Evolutionary conservation across 2,888 invertebrate species (phyloP), one percentile per base, ranked within the genome.

Genomic region (Desoria tigrina): DNA sequence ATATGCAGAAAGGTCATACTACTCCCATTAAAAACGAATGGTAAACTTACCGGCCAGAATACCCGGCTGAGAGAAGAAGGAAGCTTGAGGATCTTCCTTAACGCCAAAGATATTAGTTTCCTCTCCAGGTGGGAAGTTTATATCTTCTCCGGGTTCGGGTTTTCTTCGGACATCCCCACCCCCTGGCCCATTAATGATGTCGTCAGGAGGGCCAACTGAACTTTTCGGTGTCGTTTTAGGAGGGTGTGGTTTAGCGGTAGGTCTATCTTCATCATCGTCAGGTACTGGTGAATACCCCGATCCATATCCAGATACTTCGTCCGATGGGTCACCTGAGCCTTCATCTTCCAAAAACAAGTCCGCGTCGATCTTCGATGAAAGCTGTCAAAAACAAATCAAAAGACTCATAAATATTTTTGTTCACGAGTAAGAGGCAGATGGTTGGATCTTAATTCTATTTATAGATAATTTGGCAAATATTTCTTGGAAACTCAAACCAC

Each of bases 31-130:
- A n/a, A n/a, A n/a, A n/a, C n/a, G n/a, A n/a, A n/a, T n/a, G 16
- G 9, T 39, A 39, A 39, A 39, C 81, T 79, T 79, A 94, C 94
- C 94, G 81, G 93, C 94, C 78, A 94, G 85, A 75, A 94, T 93
- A 81, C 93, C 94, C 45, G 94, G 94, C 83, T 94, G 94, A 77
- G 93, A 91, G 82, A 94, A 94, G 87, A 94, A 93, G 79, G 93
- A 92, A 81, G 92, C 68, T 57, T 61, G 69, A 54, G 68, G 42
- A 50, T 71, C 71, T 61, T 71, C 69, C 65, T 70, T 71, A 45
- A 65, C 54, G 61, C 68, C 57, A 53, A 74, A 69, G 42, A 66
- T 65, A 23, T 32, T 18, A 14, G 7, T 11, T 24, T 26, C 53
- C 11, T 32, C 37, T 7, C 53, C 53, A 9, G 9, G 9, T 9